Evolutionary conservation across 2,797 vertebrate genomes (phyloP).

Genomic region (Oophaga sylvatica): DNA sequence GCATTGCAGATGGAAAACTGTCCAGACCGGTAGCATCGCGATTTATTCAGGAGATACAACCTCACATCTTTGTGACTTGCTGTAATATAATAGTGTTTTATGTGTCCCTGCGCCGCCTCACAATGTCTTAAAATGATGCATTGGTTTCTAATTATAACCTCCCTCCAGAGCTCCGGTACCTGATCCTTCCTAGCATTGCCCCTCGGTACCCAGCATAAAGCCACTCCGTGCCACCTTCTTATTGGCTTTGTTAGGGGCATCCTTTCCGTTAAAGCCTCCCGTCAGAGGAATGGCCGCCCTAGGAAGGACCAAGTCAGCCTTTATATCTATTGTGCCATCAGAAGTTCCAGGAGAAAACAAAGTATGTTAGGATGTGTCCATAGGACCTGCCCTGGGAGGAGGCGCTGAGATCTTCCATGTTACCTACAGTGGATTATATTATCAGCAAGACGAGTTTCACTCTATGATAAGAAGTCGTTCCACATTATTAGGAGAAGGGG

Average conservation of each 20-base stretch:
- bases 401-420: constrained; percentile 21
- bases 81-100: too few relatives aligned
- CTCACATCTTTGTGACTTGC: not conserved
- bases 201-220: not conserved
- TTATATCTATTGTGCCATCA: not conserved
- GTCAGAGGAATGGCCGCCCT: not conserved
- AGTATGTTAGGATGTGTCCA: constrained; percentile 11
- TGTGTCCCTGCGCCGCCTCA: not conserved
- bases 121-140: not conserved
- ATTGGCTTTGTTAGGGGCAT: not conserved
- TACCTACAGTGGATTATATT: not conserved
- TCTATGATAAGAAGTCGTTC: not conserved
- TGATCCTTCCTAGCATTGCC: not conserved
- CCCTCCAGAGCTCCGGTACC: not conserved
- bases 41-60: not conserved
- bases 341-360: constrained; percentile 11
- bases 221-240: not conserved
- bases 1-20: constrained; percentile 50
- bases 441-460: not conserved
- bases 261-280: not conserved
- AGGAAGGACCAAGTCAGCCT: not conserved
- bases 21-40: not conserved
- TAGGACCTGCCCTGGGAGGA: constrained; percentile 32
- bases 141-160: constrained; percentile 16
- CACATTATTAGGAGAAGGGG: not conserved